Percentiles rank a stretch among this genome's conserved stretches.
phyloP scores from a whole-genome alignment of 2,888 invertebrate genomes.

The Rhingia rostrata region DNA sequence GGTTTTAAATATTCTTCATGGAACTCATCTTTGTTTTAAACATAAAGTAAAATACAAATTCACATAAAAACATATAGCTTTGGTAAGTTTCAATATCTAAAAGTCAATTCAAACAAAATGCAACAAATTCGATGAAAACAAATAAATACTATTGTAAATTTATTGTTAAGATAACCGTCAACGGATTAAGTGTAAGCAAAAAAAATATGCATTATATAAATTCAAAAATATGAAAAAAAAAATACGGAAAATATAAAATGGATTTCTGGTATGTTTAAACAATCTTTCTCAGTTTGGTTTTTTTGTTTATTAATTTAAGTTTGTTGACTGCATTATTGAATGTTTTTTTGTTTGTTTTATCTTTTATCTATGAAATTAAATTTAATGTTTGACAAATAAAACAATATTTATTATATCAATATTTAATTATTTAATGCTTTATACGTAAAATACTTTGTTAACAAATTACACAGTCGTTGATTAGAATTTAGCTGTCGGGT shows the following conservation, averaged over 20 bases:
- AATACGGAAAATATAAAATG: conserved; percentile 27
- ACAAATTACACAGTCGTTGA: no score
- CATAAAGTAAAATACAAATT: conserved; percentile 25
- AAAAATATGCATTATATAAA: conserved; percentile 1
- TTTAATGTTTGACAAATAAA: conserved; percentile 1
- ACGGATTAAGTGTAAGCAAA: conserved; percentile 24
- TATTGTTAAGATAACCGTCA: conserved; percentile 42
- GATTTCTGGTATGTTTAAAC: conserved; percentile 50
- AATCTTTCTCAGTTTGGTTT: conserved; percentile 34
- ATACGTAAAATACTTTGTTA: no score
- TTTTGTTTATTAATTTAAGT: conserved; percentile 16
- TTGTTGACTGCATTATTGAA: conserved; percentile 38
- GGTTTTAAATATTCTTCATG: conserved; percentile 32
- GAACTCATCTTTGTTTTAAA: conserved; percentile 9
- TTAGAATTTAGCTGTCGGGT: no score
- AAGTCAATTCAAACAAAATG: conserved; percentile 46
- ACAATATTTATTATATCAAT: no score
- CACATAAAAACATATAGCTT: conserved; percentile 21
- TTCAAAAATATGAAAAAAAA: neutral
- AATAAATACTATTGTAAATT: conserved; percentile 18
- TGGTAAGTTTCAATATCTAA: conserved; percentile 47
- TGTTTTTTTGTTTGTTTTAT: conserved; percentile 40
- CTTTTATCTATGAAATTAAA: conserved; percentile 30
- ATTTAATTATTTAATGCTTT: no score
- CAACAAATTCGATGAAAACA: conserved; percentile 58